Conservation (phyloP, 2,113 vertebrate genomes). For the Mobula hypostoma region DNA sequence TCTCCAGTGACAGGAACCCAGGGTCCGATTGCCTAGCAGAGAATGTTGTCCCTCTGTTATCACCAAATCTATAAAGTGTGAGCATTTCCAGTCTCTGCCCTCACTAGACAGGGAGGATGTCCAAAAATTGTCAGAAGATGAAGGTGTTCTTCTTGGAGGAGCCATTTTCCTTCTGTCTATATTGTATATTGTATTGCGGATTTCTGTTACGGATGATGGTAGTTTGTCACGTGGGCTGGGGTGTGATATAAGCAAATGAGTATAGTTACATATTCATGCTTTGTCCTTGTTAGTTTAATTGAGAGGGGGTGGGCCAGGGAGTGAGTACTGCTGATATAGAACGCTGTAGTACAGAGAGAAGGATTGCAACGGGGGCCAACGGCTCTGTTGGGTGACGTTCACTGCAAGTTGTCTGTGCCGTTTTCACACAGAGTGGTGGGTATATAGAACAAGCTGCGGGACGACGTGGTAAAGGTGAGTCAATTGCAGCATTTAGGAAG, state of each 20-base stretch:
- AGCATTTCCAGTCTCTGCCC: background rate
- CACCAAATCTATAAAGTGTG: background rate
- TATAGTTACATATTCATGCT: too few species aligned
- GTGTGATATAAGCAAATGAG: too few species aligned
- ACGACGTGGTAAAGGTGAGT: too few species aligned
- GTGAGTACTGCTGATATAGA: background rate
- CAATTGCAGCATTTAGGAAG: too few species aligned
- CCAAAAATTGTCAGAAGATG: background rate
- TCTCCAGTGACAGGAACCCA: background rate
- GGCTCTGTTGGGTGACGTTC: background rate
- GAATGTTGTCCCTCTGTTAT: background rate
- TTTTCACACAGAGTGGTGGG: too few species aligned
- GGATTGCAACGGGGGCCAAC: background rate
- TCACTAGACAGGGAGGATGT: background rate
- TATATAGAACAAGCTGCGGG: too few species aligned
- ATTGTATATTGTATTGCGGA: too few species aligned
- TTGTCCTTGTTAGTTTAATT: too few species aligned
- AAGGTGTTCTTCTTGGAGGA: background rate
- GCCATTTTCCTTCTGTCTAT: too few species aligned
- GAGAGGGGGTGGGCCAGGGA: too few species aligned
- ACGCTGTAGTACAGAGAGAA: background rate
- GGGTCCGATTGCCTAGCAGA: background rate
- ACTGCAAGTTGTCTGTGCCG: background rate
- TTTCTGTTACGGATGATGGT: too few species aligned
- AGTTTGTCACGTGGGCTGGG: too few species aligned